phyloP scores from a whole-genome alignment of 92 coral and sea anemone species.

The Umimayanthus kanabou region DNA sequence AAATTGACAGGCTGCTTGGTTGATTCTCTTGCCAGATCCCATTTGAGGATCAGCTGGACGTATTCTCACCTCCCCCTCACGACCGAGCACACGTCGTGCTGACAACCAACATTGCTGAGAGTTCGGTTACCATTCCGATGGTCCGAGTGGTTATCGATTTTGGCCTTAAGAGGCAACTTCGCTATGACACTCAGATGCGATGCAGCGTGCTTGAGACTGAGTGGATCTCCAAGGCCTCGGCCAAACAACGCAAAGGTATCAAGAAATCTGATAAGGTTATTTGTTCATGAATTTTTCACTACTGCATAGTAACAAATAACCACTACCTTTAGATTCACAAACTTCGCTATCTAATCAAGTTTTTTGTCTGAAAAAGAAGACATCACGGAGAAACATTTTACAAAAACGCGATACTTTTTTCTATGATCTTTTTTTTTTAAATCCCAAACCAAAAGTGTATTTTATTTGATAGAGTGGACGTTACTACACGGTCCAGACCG shows the following conservation, averaged over 20 bases:
- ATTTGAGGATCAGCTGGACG: constrained; percentile 32
- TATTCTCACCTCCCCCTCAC: constrained; percentile 17
- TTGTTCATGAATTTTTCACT: no score
- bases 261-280: no score
- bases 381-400: no score
- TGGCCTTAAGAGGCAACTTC: constrained; percentile 18
- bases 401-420: no score
- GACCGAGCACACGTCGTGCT: constrained; percentile 37
- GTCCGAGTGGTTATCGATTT: constrained; percentile 42
- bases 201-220: constrained; percentile 25
- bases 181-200: constrained; percentile 11
- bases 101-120: constrained; percentile 34
- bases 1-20: no score
- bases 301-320: no score
- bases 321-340: background rate
- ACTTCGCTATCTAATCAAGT: no score
- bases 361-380: no score
- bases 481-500: no score
- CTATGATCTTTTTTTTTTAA: no score
- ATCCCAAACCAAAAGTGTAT: no score
- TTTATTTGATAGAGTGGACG: no score
- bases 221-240: constrained; percentile 40
- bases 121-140: constrained; percentile 39
- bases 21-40: constrained; percentile 15
- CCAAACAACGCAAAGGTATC: constrained; percentile 37